Evolutionary conservation across 2,797 vertebrate species (phyloP), one percentile per base, ranked within the genome.

Genomic region (Argyrosomus regius): DNA sequence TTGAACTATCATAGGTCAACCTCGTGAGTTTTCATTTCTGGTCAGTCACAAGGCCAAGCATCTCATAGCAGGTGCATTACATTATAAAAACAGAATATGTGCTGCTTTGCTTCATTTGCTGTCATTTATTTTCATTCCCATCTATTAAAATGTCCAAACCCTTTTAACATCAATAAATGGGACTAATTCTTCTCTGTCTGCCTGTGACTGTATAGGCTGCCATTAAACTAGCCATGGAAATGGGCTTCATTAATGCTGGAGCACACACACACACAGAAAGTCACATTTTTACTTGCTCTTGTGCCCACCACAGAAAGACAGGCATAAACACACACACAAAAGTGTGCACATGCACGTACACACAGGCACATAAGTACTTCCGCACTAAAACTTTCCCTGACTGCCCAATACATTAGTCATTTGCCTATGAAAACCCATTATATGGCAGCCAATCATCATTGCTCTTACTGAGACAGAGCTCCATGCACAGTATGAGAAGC

Each of bases 401-500:
- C 81, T 87, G 70, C 82, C 54, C 64, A 60, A 89, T 78, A 87
- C 87, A 91, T 93, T 89, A 88, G 78, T 93, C 90, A 93, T 88
- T 85, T 89, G 77, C 64, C 84, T 88, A 88, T 88, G 86, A 92
- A 92, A 92, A 90, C 75, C 90, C 84, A 94, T 93, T 93, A 92
- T 82, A 80, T 80, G 72, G 84, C 78, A 90, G 88, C 92, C 90
- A 93, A 92, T 94, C 90, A 78, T 87, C 91, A 93, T 92, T 89
- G 82, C 80, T 93, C 91, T 91, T 90, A 87, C 76, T 87, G 84
- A 90, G 91, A 92, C 86, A 75, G 77, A 88, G 78, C 83, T 88
- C 86, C 77, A 75, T 76, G 60, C 69, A 20, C 58, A 60, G 85
- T 88, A 89, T 85, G 82, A 89, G 89, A 83, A 67, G 80, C 92